Evolutionary conservation across 1,140 invertebrate genomes (phyloP), one percentile per base, ranked within the genome.

Genomic region (Drosophila mauritiana): DNA sequence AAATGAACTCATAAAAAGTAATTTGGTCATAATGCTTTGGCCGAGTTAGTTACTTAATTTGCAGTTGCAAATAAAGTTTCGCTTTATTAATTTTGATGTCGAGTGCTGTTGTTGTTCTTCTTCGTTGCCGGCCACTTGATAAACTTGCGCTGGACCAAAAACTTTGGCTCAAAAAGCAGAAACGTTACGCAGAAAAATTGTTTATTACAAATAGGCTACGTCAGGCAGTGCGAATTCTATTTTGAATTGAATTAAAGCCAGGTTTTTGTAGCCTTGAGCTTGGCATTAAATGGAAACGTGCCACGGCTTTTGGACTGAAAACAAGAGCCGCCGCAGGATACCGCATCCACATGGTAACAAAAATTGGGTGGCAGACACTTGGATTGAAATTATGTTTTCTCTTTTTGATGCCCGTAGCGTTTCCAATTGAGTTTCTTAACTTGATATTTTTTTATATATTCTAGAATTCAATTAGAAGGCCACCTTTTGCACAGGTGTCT

Each of bases 1-100:
- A 89, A 89, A 89, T 89, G 69, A 89, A 89, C 84, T 89, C 84
- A 89, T 89, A 89, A 89, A 89, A 89, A 89, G 84, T 89, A 89
- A 89, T 89, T 89, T 89, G 73, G 84, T 65, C 84, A 78, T 89
- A 84, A 89, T 89, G 84, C 80, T 84, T 89, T 80, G 76, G 77
- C 61, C 76, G 77, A 88, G 84, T 88, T 89, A 89, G 84, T 89
- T 89, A 89, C 84, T 89, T 89, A 82, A 89, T 89, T 89, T 89
- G 85, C 84, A 89, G 84, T 89, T 89, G 84, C 84, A 82, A 89
- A 89, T 89, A 89, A 89, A 89, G 84, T 89, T 89, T 89, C 84
- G 80, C 84, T 89, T 88, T 88, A 88, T 88, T 88, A 88, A 88
- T 88, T 88, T 83, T 83, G 68, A 73, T 89, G 67, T 76, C 73